Conservation (phyloP, 2,797 vertebrate genomes). For the Amblyraja radiata region DNA sequence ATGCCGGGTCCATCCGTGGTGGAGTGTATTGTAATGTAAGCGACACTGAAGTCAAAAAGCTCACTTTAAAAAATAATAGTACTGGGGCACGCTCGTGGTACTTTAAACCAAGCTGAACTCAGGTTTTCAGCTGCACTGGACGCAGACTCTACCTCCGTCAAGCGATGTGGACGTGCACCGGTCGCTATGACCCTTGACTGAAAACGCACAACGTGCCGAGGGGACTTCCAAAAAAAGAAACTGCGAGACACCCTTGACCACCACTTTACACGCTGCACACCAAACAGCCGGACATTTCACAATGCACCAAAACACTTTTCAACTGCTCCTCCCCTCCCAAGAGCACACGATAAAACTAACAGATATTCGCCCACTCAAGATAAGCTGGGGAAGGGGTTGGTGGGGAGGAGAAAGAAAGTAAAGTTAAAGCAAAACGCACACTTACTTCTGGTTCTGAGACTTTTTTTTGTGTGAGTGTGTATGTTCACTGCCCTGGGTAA, state of each 20-base stretch:
- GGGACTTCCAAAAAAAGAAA: background rate
- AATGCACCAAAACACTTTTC: conserved; percentile 22
- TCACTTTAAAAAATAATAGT: background rate
- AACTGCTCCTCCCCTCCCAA: background rate
- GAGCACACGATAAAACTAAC: background rate
- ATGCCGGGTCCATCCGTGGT: too few species aligned
- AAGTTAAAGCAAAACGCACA: background rate
- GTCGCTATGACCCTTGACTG: background rate
- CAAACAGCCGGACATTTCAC: conserved; percentile 17
- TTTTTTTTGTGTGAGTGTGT: background rate
- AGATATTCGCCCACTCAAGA: background rate
- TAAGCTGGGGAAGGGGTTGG: background rate
- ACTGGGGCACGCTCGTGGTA: background rate
- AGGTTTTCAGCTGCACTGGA: background rate
- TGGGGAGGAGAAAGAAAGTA: background rate
- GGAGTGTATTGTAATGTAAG: background rate
- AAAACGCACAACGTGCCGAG: background rate
- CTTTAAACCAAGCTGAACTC: background rate
- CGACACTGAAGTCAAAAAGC: background rate
- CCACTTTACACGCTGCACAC: background rate
- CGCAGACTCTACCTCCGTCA: background rate
- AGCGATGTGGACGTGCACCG: background rate
- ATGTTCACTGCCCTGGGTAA: too few species aligned
- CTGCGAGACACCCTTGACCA: background rate
- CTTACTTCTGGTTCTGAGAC: background rate